Conservation (phyloP, 1,140 invertebrate genomes). For the Pachyrhynchus sulphureomaculatus region DNA sequence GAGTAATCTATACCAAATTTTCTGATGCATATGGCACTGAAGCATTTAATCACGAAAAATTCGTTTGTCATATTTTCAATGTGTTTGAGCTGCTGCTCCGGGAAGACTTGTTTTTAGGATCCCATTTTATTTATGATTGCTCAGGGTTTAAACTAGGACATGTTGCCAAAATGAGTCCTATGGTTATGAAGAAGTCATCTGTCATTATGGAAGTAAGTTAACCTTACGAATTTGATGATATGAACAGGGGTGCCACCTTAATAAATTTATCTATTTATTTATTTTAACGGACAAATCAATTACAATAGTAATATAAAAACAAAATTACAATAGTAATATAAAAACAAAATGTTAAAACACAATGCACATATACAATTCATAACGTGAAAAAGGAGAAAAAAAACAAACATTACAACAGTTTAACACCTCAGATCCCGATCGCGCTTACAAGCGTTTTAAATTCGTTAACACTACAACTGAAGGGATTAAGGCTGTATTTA, state of each 20-base stretch:
- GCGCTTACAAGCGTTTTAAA: too few relatives aligned
- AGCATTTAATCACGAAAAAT: constrained; percentile 11
- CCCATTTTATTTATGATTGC: constrained; percentile 21
- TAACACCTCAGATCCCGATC: too few relatives aligned
- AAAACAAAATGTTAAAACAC: too few relatives aligned
- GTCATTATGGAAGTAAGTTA: constrained; percentile 8
- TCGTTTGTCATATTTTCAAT: constrained; percentile 29
- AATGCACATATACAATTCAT: too few relatives aligned
- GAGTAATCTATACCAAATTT: constrained; percentile 14
- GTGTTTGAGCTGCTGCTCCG: constrained; percentile 5
- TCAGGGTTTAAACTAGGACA: constrained; percentile 1
- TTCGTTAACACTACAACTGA: too few relatives aligned
- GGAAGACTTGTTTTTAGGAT: constrained; percentile 2
- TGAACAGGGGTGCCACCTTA: neutral
- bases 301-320: too few relatives aligned
- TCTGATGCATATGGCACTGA: constrained; percentile 48
- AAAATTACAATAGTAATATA: too few relatives aligned
- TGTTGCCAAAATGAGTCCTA: constrained; percentile 39
- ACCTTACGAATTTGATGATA: neutral
- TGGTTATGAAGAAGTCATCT: constrained; percentile 6
- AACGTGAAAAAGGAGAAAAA: too few relatives aligned
- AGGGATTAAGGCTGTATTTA: too few relatives aligned
- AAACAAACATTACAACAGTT: too few relatives aligned
- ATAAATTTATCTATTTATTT: too few relatives aligned
- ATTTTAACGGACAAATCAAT: too few relatives aligned